phyloP scores from a whole-genome alignment of 2,797 vertebrate genomes.

The Xerus rutilus region DNA sequence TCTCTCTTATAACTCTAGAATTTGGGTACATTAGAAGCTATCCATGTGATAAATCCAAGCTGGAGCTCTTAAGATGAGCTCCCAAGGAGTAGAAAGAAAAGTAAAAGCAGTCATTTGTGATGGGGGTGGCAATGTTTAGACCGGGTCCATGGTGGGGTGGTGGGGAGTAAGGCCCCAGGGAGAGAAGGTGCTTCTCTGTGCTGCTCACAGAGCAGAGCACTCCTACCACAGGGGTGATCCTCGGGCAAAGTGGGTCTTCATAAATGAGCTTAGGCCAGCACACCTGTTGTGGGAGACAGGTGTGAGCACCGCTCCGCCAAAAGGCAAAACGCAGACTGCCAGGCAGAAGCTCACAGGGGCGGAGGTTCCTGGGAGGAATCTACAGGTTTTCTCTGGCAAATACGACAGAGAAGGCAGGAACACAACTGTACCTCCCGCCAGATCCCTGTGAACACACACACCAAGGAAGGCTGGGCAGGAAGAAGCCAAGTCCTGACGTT shows the following conservation, averaged over 20 bases:
- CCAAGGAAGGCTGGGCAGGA: neutral
- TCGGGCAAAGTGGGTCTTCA: neutral
- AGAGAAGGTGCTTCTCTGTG: neutral
- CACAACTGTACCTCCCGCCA: neutral
- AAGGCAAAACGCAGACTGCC: rapidly evolving
- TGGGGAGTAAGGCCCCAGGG: rapidly evolving
- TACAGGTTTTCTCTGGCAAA: neutral
- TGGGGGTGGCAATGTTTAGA: neutral
- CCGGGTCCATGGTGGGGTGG: neutral
- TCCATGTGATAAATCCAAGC: neutral
- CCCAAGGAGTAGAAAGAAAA: neutral
- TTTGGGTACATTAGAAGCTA: neutral
- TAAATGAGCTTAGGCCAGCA: rapidly evolving
- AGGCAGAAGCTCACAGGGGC: neutral
- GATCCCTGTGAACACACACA: neutral
- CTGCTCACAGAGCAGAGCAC: neutral
- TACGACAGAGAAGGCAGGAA: neutral
- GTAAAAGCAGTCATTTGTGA: neutral
- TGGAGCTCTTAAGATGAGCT: neutral
- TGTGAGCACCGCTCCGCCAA: rapidly evolving
- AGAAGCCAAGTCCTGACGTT: rapidly evolving
- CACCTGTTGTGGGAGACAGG: too few relatives aligned
- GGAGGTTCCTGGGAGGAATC: neutral
- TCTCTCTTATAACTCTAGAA: neutral
- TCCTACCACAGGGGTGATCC: neutral